phyloP scores from a whole-genome alignment of 1,140 invertebrate species.

The Hermatobates lingyangjiaoensis region DNA sequence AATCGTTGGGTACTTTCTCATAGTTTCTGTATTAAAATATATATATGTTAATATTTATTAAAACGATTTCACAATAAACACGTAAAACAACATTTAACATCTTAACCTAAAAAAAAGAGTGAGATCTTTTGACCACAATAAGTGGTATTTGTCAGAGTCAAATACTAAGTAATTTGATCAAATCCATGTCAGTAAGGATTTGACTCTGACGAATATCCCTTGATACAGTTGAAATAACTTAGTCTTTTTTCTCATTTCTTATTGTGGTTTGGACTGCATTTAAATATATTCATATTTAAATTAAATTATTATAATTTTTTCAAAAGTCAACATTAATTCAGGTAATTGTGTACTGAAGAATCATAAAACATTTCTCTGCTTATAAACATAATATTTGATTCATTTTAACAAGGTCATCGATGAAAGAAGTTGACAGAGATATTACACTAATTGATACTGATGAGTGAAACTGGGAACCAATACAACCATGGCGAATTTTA shows the following conservation, averaged over 20 bases:
- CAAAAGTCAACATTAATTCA: too few relatives aligned
- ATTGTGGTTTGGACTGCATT: too few relatives aligned
- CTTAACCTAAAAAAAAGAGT: too few relatives aligned
- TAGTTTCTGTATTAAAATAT: conserved; percentile 24
- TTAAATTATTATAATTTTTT: too few relatives aligned
- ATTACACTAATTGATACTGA: background rate
- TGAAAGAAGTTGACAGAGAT: background rate
- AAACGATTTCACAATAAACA: background rate
- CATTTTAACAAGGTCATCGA: too few relatives aligned
- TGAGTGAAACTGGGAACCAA: background rate
- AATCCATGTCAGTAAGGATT: background rate
- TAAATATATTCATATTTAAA: too few relatives aligned
- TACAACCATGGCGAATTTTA: background rate
- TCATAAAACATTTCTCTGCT: too few relatives aligned
- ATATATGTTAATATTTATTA: background rate
- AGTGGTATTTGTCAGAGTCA: background rate
- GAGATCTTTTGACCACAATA: background rate
- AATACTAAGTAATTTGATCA: background rate
- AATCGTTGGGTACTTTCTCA: conserved; percentile 34
- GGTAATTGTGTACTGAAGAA: too few relatives aligned
- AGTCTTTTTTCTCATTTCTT: too few relatives aligned
- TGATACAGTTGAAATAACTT: too few relatives aligned
- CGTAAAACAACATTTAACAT: background rate
- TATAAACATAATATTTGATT: too few relatives aligned
- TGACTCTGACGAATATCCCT: too few relatives aligned